Percentiles rank a stretch among this genome's conserved stretches.
Evolutionary conservation across 2,888 invertebrate species (phyloP).

Genomic region (Parnassius smintheus): DNA sequence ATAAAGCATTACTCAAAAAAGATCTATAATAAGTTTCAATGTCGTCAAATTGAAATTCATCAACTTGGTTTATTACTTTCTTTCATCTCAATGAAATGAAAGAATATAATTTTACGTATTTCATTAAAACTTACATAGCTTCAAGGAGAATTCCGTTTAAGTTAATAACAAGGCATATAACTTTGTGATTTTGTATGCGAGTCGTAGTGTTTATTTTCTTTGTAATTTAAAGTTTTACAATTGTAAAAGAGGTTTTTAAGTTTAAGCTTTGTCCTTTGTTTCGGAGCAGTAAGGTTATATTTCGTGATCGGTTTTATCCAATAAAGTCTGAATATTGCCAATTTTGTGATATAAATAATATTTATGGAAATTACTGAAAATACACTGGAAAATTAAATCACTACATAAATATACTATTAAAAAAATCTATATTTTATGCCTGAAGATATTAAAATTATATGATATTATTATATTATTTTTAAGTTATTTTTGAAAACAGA

Average conservation of each 20-base stretch:
- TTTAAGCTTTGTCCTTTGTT: slow-evolving; percentile 31
- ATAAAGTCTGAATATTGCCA: not conserved
- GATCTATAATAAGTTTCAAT: not conserved
- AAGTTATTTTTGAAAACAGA: too few species aligned
- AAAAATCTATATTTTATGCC: too few species aligned
- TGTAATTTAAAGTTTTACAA: slow-evolving; percentile 69
- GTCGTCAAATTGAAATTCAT: slow-evolving; percentile 16
- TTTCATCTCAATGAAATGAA: slow-evolving; percentile 7
- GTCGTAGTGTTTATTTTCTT: slow-evolving; percentile 61
- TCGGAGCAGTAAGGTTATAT: slow-evolving; percentile 21
- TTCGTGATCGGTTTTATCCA: slow-evolving; percentile 14
- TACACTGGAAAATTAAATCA: too few species aligned
- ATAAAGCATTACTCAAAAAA: not conserved
- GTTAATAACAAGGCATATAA: slow-evolving; percentile 59
- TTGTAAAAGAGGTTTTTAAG: slow-evolving; percentile 50
- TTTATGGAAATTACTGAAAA: too few species aligned
- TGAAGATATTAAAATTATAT: too few species aligned
- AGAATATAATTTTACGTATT: slow-evolving; percentile 28
- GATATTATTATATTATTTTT: too few species aligned
- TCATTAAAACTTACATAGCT: slow-evolving; percentile 47
- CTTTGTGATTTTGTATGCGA: slow-evolving; percentile 55
- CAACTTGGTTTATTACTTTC: not conserved
- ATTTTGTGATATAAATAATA: too few species aligned
- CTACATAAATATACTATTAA: too few species aligned
- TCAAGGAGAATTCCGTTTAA: slow-evolving; percentile 48